Evolutionary conservation across 2,888 invertebrate genomes (phyloP).

Genomic region (Rhamphomyia laevipes): DNA sequence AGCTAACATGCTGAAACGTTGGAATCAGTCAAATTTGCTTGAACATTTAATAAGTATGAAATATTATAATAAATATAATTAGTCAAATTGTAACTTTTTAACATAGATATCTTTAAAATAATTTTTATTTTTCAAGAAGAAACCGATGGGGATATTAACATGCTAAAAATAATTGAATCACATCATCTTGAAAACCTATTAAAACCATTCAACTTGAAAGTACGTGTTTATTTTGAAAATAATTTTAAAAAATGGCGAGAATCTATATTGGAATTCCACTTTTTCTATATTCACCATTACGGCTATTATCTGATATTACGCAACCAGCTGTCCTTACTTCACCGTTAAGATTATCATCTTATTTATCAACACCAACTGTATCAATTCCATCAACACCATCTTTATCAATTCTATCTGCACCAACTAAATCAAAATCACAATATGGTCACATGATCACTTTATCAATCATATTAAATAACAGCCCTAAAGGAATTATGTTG

Average conservation of each 20-base stretch:
- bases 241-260: conserved; percentile 17
- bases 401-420: no score
- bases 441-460: not conserved
- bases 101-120: no score
- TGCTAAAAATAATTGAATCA: conserved; percentile 12
- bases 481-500: conserved; percentile 12
- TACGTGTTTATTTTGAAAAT: conserved; percentile 18
- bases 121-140: conserved; percentile 3
- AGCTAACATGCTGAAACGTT: not conserved
- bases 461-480: not conserved
- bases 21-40: not conserved
- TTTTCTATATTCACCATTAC: not conserved
- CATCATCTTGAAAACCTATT: conserved; percentile 17
- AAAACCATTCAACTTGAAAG: conserved; percentile 15
- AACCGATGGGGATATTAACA: conserved; percentile 1
- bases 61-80: no score
- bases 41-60: conserved; percentile 1
- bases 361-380: not conserved
- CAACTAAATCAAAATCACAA: not conserved
- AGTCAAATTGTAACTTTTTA: no score
- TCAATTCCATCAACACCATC: conserved; percentile 4
- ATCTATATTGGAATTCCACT: conserved; percentile 14
- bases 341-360: no score
- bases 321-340: not conserved
- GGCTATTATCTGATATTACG: not conserved